Percentiles rank a stretch among this genome's conserved stretches.
Conservation (phyloP, 2,797 vertebrate species). For the Falco naumanni region DNA sequence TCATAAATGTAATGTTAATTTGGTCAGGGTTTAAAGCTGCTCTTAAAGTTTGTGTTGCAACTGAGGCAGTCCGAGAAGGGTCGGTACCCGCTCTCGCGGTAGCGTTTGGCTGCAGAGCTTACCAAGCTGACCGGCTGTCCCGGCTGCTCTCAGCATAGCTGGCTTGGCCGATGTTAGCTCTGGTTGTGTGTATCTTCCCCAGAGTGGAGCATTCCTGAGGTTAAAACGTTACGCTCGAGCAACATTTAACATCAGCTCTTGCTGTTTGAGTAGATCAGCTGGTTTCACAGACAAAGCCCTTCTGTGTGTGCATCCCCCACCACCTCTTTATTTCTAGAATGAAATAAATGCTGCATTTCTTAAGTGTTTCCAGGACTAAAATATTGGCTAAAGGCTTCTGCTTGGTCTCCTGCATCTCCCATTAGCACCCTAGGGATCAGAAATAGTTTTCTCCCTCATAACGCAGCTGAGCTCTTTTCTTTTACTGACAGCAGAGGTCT, state of each 20-base stretch:
- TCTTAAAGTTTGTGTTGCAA: neutral
- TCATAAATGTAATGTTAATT: neutral
- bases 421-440: neutral
- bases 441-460: neutral
- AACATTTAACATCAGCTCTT: neutral
- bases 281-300: neutral
- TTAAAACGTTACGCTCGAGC: neutral
- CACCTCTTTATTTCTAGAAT: neutral
- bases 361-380: no score
- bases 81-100: neutral
- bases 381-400: neutral
- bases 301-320: neutral
- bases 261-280: neutral
- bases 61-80: neutral
- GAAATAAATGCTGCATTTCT: neutral
- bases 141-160: neutral
- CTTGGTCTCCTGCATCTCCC: neutral
- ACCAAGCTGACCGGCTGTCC: neutral
- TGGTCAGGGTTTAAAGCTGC: neutral
- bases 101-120: neutral
- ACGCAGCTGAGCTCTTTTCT: neutral
- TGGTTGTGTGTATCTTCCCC: neutral
- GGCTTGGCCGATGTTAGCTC: neutral
- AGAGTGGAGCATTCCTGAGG: neutral
- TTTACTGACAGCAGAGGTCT: slow-evolving; percentile 1